phyloP scores from a whole-genome alignment of 1,140 invertebrate genomes.

The Drosophila lacertosa region DNA sequence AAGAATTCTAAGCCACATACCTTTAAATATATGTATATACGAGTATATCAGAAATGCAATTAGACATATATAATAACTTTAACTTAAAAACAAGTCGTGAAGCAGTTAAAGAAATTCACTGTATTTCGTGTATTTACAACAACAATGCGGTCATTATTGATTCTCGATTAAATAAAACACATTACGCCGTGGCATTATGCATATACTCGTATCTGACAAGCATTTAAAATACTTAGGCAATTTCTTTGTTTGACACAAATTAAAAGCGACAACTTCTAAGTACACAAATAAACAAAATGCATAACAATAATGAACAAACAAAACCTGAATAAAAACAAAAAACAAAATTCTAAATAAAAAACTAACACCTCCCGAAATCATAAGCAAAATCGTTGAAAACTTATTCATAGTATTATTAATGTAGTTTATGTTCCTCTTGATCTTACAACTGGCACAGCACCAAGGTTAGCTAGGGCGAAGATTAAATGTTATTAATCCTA shows the following conservation, averaged over 20 bases:
- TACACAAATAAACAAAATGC: slow-evolving; percentile 35
- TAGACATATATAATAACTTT: slow-evolving; percentile 21
- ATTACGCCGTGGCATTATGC: slow-evolving; percentile 30
- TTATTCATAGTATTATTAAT: slow-evolving; percentile 1
- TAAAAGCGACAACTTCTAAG: slow-evolving; percentile 32
- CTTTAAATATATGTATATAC: slow-evolving; percentile 46
- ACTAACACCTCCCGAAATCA: slow-evolving; percentile 28
- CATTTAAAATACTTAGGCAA: slow-evolving; percentile 55
- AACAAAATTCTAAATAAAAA: slow-evolving; percentile 17
- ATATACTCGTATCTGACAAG: slow-evolving; percentile 51
- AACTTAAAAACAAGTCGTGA: slow-evolving; percentile 24
- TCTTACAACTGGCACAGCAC: no score
- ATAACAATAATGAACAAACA: slow-evolving; percentile 49
- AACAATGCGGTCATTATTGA: slow-evolving; percentile 13
- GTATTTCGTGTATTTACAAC: slow-evolving; percentile 31
- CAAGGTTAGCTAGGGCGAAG: no score
- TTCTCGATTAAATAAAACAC: slow-evolving; percentile 34
- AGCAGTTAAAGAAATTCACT: slow-evolving; percentile 5
- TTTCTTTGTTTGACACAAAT: slow-evolving; percentile 48
- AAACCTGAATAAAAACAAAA: slow-evolving; percentile 49
- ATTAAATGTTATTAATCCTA: not conserved
- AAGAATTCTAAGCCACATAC: slow-evolving; percentile 30
- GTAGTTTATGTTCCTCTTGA: no score
- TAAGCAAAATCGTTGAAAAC: slow-evolving; percentile 3
- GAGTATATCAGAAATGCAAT: slow-evolving; percentile 32